Percentiles rank a stretch among this genome's conserved stretches.
Conservation (phyloP, 2,888 invertebrate species). For the Masnerella sp. region DNA sequence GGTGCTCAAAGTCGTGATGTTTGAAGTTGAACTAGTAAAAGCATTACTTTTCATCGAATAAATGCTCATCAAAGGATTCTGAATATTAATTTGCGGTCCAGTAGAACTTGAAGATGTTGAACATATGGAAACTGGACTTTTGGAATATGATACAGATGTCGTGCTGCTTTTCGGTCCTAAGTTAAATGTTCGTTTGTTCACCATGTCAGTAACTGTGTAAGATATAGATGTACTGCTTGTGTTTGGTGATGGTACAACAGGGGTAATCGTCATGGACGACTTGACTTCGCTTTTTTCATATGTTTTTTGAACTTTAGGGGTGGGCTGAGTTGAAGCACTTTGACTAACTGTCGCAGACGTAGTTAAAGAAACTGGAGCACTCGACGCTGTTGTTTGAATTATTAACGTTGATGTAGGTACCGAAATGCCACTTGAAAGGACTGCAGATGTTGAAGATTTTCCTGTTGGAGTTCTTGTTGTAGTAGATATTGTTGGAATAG, state of each 20-base stretch:
- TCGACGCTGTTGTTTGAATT: neutral
- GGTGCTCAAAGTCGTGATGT: neutral
- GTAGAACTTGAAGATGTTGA: constrained; percentile 13
- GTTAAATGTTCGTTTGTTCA: constrained; percentile 33
- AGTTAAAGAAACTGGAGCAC: neutral
- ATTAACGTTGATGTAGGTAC: neutral
- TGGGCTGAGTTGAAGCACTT: constrained; percentile 4
- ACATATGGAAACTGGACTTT: constrained; percentile 8
- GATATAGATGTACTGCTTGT: constrained; percentile 63
- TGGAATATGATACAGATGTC: constrained; percentile 21
- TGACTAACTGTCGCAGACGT: constrained; percentile 13
- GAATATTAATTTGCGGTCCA: constrained; percentile 64
- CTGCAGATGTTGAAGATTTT: constrained; percentile 6
- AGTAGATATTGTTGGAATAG: neutral
- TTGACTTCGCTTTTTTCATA: constrained; percentile 17
- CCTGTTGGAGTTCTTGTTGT: constrained; percentile 9
- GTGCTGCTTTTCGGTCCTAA: constrained; percentile 10
- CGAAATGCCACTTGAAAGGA: constrained; percentile 4
- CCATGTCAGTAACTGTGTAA: constrained; percentile 66
- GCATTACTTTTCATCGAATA: constrained; percentile 66
- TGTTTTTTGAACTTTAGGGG: constrained; percentile 16
- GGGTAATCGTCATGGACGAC: neutral
- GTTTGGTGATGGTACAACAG: constrained; percentile 33
- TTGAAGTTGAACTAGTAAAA: constrained; percentile 1
- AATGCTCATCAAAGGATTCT: constrained; percentile 69